Base-by-base conservation (phyloP, 2,113 vertebrate genomes). In the Cacatua alba region DNA sequence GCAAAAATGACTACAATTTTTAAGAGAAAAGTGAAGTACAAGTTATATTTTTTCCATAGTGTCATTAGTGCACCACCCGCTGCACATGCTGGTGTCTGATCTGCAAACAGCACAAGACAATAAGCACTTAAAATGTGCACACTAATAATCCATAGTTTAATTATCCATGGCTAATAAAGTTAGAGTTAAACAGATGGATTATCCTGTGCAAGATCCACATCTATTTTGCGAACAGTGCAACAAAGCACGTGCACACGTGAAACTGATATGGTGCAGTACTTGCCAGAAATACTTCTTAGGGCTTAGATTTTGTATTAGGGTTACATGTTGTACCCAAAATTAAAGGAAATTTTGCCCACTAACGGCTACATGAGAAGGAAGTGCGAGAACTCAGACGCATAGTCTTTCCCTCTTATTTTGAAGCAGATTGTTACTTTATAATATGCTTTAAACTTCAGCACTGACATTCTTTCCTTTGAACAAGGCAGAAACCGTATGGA, bases 321-420 rank as follows among this genome's bases (percentile, higher is more conserved):
- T 17, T 67, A 86, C 67, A 75, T 17, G 3, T 74, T 82, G 60
- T 41, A 53, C 43, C 62, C 86, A 81, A 91, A 97, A 78, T 69
- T 78, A 86, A 95, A 62, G 62, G 25, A 46, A 26, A 7, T 69
- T 88, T 91, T 93, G 28, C 75, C 85, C 60, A 86, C 65, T 63
- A 37, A 35, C 92, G 70, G 60, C 48, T 35, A 11, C n/a, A 8
- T 20, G 63, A 65, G 82, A 88, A 86, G 68, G 64, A 86, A 72
- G 8, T 5, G 71, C 31, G 63, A 77, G 67, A 55, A 78, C 48
- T 55, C 19, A 52, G 80, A 41, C 15, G 0, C 16, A 2, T 6
- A 21, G 48, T 33, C n/a, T 21, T 20, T 86, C 39, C 37, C 44
- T 4, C 48, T 82, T 71, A 9, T 19, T 76, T 48, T 29, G 78